These are phyloP conservation scores for Notolepis coatsorum DNA, from an alignment of 2,797 vertebrate species.

Conservation along the genomic window DNA sequence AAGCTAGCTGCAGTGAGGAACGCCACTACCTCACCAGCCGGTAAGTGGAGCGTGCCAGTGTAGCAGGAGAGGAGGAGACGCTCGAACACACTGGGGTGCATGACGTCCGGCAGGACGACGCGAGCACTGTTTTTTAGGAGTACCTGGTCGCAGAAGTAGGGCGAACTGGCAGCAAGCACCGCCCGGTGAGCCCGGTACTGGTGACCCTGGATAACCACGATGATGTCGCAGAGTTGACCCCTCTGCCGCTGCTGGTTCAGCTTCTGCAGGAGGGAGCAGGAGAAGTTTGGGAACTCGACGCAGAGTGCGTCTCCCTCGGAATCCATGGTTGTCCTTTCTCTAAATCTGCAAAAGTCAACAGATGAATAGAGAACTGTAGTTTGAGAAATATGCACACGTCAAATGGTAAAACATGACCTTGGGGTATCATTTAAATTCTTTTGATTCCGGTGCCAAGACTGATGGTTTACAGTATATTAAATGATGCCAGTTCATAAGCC, in stretches of 20 bases:
- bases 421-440: too few species aligned
- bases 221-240: conserved; percentile 89
- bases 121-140: conserved; percentile 88
- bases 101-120: conserved; percentile 88
- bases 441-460: too few species aligned
- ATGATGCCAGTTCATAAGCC: too few species aligned
- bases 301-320: conserved; percentile 85
- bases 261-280: conserved; percentile 87
- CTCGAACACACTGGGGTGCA: conserved; percentile 89
- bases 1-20: conserved; percentile 90
- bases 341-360: conserved; percentile 68
- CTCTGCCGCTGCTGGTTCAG: conserved; percentile 89
- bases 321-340: conserved; percentile 85
- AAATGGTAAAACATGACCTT: too few species aligned
- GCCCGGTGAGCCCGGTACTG: conserved; percentile 89
- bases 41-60: conserved; percentile 85
- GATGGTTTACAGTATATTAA: too few species aligned
- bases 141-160: conserved; percentile 91
- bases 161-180: conserved; percentile 89
- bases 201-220: conserved; percentile 88
- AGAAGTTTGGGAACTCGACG: conserved; percentile 91
- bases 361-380: too few species aligned
- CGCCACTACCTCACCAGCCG: conserved; percentile 86
- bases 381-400: too few species aligned
- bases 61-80: conserved; percentile 88